Conservation (phyloP, 1,140 invertebrate genomes). For the Ridgeia piscesae region DNA sequence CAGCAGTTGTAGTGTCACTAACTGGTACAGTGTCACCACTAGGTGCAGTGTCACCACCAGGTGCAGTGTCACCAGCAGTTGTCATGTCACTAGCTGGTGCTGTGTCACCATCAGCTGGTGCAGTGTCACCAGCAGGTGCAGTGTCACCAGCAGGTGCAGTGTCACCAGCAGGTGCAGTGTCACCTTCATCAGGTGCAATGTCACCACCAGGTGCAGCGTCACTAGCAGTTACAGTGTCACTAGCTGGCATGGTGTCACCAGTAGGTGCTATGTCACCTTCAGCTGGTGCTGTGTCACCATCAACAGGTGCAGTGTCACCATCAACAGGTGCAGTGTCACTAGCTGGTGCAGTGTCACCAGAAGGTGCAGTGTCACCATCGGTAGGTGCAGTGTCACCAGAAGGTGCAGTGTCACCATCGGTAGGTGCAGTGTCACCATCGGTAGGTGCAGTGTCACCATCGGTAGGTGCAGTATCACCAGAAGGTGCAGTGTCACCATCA, state of each 20-base stretch:
- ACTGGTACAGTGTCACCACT: no score
- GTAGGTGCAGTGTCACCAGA: background rate
- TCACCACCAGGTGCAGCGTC: background rate
- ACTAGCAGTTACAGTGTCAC: background rate
- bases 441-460: no score
- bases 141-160: background rate
- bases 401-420: background rate
- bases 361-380: background rate
- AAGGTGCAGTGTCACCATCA: background rate
- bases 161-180: background rate
- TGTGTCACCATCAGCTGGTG: background rate
- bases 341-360: background rate
- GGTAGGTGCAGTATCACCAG: background rate
- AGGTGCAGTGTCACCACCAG: no score
- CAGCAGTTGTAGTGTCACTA: no score
- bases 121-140: background rate
- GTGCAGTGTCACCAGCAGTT: no score
- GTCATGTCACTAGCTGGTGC: no score
- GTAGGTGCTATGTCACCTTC: background rate
- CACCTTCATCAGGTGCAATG: background rate
- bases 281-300: background rate
- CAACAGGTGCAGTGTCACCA: background rate
- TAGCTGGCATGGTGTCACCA: background rate
- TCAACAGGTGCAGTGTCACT: background rate
- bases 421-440: background rate